Evolutionary conservation across 2,888 invertebrate species (phyloP).

Genomic region (Tortrix viridana): DNA sequence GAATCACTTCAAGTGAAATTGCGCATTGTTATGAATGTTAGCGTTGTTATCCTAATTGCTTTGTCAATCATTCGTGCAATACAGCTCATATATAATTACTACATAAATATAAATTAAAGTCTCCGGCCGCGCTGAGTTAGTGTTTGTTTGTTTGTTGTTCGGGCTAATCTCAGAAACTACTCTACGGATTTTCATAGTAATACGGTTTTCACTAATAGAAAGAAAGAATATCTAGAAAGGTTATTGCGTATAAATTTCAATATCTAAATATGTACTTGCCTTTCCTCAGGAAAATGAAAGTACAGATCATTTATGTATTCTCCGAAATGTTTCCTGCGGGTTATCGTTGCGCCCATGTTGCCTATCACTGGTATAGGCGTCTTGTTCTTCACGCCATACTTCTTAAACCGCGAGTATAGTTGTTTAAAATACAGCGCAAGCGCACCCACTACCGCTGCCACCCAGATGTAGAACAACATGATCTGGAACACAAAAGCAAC

Average conservation of each 20-base stretch:
- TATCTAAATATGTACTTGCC: background rate
- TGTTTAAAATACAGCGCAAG: background rate
- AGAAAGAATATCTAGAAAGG: too few relatives aligned
- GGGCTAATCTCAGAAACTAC: too few relatives aligned
- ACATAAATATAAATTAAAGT: too few relatives aligned
- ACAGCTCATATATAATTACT: background rate
- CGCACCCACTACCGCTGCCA: background rate
- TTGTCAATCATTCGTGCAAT: background rate
- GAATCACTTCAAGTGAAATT: too few relatives aligned
- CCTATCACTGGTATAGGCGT: background rate
- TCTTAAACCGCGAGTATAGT: background rate
- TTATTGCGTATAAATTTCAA: too few relatives aligned
- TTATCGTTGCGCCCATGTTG: background rate
- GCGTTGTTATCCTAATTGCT: background rate
- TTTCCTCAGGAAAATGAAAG: background rate
- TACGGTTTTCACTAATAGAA: too few relatives aligned
- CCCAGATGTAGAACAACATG: slow-evolving; percentile 6
- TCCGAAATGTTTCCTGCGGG: background rate
- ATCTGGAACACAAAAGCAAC: background rate
- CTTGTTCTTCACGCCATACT: background rate
- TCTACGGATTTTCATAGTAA: too few relatives aligned
- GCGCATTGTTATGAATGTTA: too few relatives aligned
- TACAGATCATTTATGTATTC: background rate
- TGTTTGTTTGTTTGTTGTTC: too few relatives aligned
- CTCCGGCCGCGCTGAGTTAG: too few relatives aligned